These are phyloP conservation scores for Ligdia adustata DNA, from an alignment of 2,888 invertebrate species.

Conservation along the genomic window DNA sequence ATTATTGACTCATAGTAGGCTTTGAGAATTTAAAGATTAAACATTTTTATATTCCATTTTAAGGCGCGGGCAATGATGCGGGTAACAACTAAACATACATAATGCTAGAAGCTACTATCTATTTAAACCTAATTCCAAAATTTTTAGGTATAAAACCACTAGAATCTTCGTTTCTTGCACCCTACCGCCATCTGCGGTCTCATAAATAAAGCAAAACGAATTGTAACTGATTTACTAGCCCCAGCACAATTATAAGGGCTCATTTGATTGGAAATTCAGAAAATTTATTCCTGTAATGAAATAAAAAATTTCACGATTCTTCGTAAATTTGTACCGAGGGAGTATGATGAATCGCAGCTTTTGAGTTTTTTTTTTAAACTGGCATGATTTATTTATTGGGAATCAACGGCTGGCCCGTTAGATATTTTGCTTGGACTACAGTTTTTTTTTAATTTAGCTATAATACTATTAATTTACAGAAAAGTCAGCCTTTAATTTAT, in stretches of 20 bases:
- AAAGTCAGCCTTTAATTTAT: no score
- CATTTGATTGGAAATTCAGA: slow-evolving; percentile 28
- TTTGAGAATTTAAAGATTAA: no score
- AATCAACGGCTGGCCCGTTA: background rate
- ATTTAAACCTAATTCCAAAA: no score
- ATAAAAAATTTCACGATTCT: slow-evolving; percentile 22
- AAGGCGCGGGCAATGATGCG: no score
- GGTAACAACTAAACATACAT: no score
- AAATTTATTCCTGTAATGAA: slow-evolving; percentile 34
- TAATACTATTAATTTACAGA: no score
- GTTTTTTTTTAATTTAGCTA: no score
- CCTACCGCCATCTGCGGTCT: background rate
- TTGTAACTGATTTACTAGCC: slow-evolving; percentile 30
- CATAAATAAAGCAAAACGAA: slow-evolving; percentile 10
- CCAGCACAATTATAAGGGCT: slow-evolving; percentile 29
- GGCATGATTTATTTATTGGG: slow-evolving; percentile 14
- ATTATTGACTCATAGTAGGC: no score
- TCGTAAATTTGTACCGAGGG: slow-evolving; percentile 25
- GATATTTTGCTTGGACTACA: background rate
- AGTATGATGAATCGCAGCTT: slow-evolving; percentile 19
- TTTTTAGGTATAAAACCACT: no score
- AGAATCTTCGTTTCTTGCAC: no score
- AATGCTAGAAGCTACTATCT: no score
- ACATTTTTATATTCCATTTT: no score
- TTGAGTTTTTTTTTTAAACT: slow-evolving; percentile 16